Evolutionary conservation across 2,888 invertebrate genomes (phyloP), one percentile per base, ranked within the genome.

Genomic region (Cordylochernes scorpioides): DNA sequence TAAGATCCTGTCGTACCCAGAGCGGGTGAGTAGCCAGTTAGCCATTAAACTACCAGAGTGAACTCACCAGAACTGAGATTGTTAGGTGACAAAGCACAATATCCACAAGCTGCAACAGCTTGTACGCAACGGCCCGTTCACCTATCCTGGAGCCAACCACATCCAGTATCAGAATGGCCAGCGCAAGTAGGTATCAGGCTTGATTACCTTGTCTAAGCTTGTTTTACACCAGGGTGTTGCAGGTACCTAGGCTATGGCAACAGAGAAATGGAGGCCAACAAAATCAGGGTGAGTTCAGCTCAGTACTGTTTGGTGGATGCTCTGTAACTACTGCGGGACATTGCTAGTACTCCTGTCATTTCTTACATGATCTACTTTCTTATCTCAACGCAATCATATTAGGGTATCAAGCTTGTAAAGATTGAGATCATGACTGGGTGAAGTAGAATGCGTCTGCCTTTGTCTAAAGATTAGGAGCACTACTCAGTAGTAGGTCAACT

Each of bases 71-170:
- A 27, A 6, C 15, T 3, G 29, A 21, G 14, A 32, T 8, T 24
- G 22, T 9, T 63, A 67, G 36, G 84, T 82, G 0, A 84, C 73
- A 49, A 65, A 70, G 0, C 71, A 73, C 4, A 94, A 94, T 54
- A 67, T 86, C 33, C 61, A 67, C 32, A 46, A 64, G 49, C 67
- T 99, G 66, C 64, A 72, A 31, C 58, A 67, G 46, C 61, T 97
- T 19, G 72, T 97, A 0, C 64, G 67, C 45, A 82, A 82, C 50
- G 97, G 97, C 0, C 75, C 84, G 1, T 73, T 82, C 47, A 54
- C 60, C 10, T 88, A 97, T 60, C 97, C 97, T 0, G 97, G 97
- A 0, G 97, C 97, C 24, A 91, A 91, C 57, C 91, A 84, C 54
- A 71, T 94, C 15, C 72, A 80, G 71, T 1, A 65, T 68, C 1